phyloP scores from a whole-genome alignment of 2,113 vertebrate species.

The Formicarius rufipectus region DNA sequence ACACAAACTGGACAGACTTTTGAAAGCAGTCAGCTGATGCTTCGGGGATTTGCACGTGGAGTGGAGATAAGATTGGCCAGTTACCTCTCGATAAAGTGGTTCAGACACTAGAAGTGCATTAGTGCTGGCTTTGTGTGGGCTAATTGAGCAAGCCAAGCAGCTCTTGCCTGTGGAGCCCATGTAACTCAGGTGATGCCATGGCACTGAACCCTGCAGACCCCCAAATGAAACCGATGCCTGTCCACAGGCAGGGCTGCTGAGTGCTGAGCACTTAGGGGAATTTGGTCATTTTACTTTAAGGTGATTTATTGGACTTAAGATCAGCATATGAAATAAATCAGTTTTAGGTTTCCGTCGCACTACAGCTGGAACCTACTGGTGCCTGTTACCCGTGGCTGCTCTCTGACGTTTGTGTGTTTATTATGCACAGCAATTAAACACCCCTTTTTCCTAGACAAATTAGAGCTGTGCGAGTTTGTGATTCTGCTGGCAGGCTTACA shows the following conservation, averaged over 20 bases:
- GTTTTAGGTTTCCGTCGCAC: neutral
- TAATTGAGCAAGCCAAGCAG: neutral
- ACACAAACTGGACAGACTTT: neutral
- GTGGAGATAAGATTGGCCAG: neutral
- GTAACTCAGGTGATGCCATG: neutral
- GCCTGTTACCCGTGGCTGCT: neutral
- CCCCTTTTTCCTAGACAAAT: constrained; percentile 54
- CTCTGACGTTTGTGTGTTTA: constrained; percentile 15
- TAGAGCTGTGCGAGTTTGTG: constrained; percentile 33
- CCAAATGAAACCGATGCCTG: neutral
- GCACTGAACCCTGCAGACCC: neutral
- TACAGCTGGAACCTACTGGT: neutral
- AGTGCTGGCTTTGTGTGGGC: neutral
- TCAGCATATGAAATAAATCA: constrained; percentile 47
- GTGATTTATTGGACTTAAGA: constrained; percentile 42
- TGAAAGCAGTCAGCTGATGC: neutral
- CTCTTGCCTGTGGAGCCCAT: neutral
- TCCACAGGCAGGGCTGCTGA: neutral
- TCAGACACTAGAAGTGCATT: neutral
- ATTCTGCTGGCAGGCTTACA: constrained; percentile 57
- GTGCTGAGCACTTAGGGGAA: constrained; percentile 10
- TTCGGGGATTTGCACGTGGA: neutral
- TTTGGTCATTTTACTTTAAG: constrained; percentile 18
- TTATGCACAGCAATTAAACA: constrained; percentile 57
- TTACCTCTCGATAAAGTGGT: neutral